Evolutionary conservation across 2,797 vertebrate species (phyloP).

Genomic region (Thamnophis elegans): DNA sequence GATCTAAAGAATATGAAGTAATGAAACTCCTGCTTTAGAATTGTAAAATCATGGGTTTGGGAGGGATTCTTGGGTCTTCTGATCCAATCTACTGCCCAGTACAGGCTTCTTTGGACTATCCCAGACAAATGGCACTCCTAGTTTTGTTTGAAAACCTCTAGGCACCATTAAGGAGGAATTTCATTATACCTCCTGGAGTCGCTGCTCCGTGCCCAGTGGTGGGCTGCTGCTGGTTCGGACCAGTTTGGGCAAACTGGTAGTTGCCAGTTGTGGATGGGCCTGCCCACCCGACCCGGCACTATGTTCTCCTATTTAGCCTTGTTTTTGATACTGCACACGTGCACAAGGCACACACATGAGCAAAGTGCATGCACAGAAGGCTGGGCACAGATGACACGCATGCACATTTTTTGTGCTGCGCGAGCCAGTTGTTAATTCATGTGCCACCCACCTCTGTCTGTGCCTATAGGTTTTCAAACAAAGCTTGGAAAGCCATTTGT

Average conservation of each 20-base stretch:
- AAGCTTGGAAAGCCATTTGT: not conserved
- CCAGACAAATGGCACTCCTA: not conserved
- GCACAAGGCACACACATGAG: too few species aligned
- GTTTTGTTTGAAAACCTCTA: not conserved
- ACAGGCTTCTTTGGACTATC: not conserved
- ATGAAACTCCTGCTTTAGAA: not conserved
- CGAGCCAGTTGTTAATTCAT: too few species aligned
- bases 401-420: too few species aligned
- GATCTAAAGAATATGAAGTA: not conserved
- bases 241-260: too few species aligned
- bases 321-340: too few species aligned
- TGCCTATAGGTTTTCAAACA: not conserved
- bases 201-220: too few species aligned
- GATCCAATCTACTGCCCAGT: not conserved
- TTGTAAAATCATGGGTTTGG: not conserved
- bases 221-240: too few species aligned
- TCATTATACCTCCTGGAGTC: not conserved
- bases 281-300: too few species aligned
- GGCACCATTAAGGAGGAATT: not conserved
- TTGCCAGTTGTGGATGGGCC: too few species aligned
- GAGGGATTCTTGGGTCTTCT: not conserved
- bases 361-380: too few species aligned
- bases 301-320: too few species aligned
- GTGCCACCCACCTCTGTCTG: not conserved
- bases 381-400: too few species aligned